Base-by-base conservation (phyloP, 64 coral and sea anemone genomes). In the Montipora efflorescens region DNA sequence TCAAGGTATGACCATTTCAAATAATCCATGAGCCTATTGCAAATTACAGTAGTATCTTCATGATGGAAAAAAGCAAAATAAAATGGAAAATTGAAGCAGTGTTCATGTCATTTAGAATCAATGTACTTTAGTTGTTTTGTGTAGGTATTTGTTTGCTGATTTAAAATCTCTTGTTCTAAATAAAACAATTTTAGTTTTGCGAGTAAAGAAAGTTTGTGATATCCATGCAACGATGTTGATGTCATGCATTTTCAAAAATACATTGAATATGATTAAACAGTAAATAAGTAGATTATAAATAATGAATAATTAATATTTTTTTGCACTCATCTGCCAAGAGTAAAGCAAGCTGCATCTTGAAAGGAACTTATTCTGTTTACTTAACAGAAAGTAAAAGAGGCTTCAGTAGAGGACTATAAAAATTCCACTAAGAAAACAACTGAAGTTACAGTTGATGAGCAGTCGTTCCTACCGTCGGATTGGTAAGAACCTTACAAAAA, bases 361-460 rank as follows among this genome's bases (percentile, higher is more conserved):
- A 8, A 57, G 6, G 11, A 57, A 64, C 14, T 12, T 12, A 64
- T 64, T 64, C 61, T 16, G 14, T 57, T 57, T 57, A 57, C 11
- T 69, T 50, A 70, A 50, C 49, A 99, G 98, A 75, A 67, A 61
- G 86, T 90, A n/a, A 74, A 79, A 67, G 81, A 80, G 14, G 85
- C 7, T 13, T 92, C 98, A 51, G 77, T 89, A 81, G 95, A 79
- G 18, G 92, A 94, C 14, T 99, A 96, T 67, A 99, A 99, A 77
- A 96, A 96, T 57, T 83, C 83, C 14, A 78, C 90, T 6, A 99
- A 96, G 89, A 99, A 96, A 74, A 90, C 82, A 1, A 91, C 82
- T 66, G 92, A 88, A 13, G 5, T 99, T 44, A 90, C 49, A 36
- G 75, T 99, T 82, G 98, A 99, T 73, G 98, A 99, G 57, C 95